Evolutionary conservation across 2,888 invertebrate species (phyloP), one percentile per base, ranked within the genome.

Genomic region (Colostygia pectinataria): DNA sequence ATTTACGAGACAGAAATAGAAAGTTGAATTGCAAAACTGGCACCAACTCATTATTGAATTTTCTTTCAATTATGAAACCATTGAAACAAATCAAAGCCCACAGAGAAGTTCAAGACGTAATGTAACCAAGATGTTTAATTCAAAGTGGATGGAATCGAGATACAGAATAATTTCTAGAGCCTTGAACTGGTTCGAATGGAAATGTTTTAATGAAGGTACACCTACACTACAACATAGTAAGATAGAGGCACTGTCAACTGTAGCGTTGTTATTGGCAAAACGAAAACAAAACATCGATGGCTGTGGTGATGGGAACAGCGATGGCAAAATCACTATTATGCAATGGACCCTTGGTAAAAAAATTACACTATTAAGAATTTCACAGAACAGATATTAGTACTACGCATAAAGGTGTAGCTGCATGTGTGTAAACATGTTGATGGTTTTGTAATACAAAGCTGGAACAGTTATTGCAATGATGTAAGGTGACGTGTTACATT

Each of bases 151-250:
- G 2, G 36, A 23, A 28, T 38, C 15, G 10, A 28, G 36, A 38
- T 31, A 41, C 29, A 31, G 36, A 41, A 42, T 32, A 43, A 28
- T 34, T 13, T 36, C 14, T 20, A 10, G 28, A 18, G 29, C 24
- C 12, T 40, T n/a, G 15, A 36, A 36, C 43, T 36, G 43, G 34
- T 27, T 29, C 29, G 3, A 36, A 28, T 36, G 9, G 29, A 44
- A 44, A 29, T 44, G 24, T 44, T 36, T 36, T 36, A 44, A 44
- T 33, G 18, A 33, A 28, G 37, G 13, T 40, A 40, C 13, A 31
- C 29, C 29, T 28, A 25, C 18, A 13, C 29, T 28, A 25, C 18
- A 13, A 20, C 18, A 18, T 28, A 10, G 34, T 28, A 38, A 36
- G 13, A 24, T 23, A 7, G 8, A n/a, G 34, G 10, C 12, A 38